Percentiles rank a stretch among this genome's conserved stretches.
These are phyloP conservation scores for Petrolisthes manimaculis DNA, from an alignment of 2,888 invertebrate species.

Conservation along the genomic window DNA sequence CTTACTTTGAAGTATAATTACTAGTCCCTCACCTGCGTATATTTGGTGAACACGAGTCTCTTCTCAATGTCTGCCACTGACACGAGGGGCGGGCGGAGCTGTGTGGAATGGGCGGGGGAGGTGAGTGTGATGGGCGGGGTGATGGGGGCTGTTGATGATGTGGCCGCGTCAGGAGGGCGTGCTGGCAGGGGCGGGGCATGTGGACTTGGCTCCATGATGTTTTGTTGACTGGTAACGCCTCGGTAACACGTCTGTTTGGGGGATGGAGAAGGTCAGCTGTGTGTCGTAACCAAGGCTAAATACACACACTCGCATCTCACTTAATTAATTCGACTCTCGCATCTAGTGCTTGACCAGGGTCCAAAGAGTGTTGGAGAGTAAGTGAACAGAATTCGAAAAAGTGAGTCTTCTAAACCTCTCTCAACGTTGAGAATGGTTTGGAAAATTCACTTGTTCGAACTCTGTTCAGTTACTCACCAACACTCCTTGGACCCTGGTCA, in stretches of 20 bases:
- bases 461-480: too few species aligned
- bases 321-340: neutral
- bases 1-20: too few species aligned
- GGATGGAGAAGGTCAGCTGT: neutral
- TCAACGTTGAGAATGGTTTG: too few species aligned
- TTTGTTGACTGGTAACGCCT: slow-evolving; percentile 57
- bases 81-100: slow-evolving; percentile 80
- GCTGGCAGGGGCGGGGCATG: slow-evolving; percentile 30
- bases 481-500: too few species aligned
- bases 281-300: too few species aligned
- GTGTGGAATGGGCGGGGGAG: slow-evolving; percentile 77
- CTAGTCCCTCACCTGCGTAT: slow-evolving; percentile 80
- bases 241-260: slow-evolving; percentile 47
- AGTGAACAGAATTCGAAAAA: too few species aligned
- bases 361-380: too few species aligned
- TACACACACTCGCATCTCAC: neutral
- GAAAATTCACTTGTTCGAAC: too few species aligned
- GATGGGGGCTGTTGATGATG: slow-evolving; percentile 24
- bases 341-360: neutral
- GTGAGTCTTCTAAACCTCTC: too few species aligned
- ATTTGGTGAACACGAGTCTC: slow-evolving; percentile 88
- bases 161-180: neutral
- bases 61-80: slow-evolving; percentile 88
- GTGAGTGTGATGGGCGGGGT: slow-evolving; percentile 1
- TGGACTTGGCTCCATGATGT: slow-evolving; percentile 63